A percentile compares a stretch with the other conserved stretches of the same genome.
phyloP scores from a whole-genome alignment of 1,140 invertebrate genomes.

The Pachypeltis micranthus region DNA sequence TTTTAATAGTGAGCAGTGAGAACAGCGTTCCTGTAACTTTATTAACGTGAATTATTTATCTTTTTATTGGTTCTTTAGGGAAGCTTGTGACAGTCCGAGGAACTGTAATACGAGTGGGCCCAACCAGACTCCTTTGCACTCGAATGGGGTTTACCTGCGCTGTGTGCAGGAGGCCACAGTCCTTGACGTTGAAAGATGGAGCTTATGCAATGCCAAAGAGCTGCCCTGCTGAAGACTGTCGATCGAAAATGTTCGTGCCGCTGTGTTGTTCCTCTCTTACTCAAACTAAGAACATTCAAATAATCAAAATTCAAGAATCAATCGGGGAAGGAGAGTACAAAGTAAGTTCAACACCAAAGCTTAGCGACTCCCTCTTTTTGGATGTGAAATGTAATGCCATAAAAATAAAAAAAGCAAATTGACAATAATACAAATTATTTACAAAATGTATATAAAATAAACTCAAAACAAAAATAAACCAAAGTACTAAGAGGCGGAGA shows the following conservation, averaged over 20 bases:
- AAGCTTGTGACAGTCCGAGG: slow-evolving; percentile 75
- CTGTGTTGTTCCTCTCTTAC: slow-evolving; percentile 54
- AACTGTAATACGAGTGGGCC: slow-evolving; percentile 71
- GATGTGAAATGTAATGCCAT: too few relatives aligned
- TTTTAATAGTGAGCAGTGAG: too few relatives aligned
- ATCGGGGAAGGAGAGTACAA: slow-evolving; percentile 46
- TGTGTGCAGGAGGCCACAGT: slow-evolving; percentile 51
- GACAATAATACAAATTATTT: too few relatives aligned
- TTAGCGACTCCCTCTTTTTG: too few relatives aligned
- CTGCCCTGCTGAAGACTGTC: slow-evolving; percentile 44
- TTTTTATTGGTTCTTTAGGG: slow-evolving; percentile 40
- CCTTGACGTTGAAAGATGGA: slow-evolving; percentile 48
- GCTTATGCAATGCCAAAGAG: slow-evolving; percentile 43
- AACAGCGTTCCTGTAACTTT: too few relatives aligned
- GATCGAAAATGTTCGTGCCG: slow-evolving; percentile 50
- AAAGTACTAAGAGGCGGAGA: too few relatives aligned
- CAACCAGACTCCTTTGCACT: slow-evolving; percentile 57
- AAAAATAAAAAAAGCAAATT: too few relatives aligned
- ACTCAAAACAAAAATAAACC: too few relatives aligned
- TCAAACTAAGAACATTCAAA: slow-evolving; percentile 62
- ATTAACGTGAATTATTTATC: slow-evolving; percentile 9
- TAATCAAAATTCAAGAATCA: slow-evolving; percentile 67
- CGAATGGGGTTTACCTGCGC: slow-evolving; percentile 66
- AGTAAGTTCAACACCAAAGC: slow-evolving; percentile 16
- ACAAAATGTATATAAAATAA: too few relatives aligned